Base-by-base conservation (phyloP, 1,140 invertebrate genomes). In the Bombus consobrinus region DNA sequence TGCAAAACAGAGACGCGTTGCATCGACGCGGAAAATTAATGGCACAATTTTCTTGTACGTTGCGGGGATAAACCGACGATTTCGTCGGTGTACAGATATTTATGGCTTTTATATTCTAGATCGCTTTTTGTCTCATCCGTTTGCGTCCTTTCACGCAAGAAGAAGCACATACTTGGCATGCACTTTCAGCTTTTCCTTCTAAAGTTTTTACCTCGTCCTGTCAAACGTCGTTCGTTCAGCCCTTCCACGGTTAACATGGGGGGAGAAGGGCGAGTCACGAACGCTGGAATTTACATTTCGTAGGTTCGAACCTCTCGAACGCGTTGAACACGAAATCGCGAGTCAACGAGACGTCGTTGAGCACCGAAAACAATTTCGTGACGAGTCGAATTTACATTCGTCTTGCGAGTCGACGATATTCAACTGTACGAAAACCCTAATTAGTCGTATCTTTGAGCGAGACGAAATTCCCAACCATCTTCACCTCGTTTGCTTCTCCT, bases 221-320 rank as follows among this genome's bases (percentile, higher is more conserved):
- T 87, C 80, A 74, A 83, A 88, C 57, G 47, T 53, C 47, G 69
- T 73, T 62, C 53, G n/a, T 47, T 64, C 39, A 71, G 37, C 66
- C 57, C 43, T 68, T 39, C 28, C 73, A 32, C 10, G 28, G 22
- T 69, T 83, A 82, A 89, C 87, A 83, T 84, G 62, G 5, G 5
- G 18, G 0, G 3, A 85, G 59, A 85, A 83, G 85, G 87, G 68
- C 88, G 66, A 84, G 91, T 92, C 88, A 87, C 82, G 91, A 87
- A 88, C 87, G 87, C 85, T 25, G 25, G 41, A 72, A 92, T 91
- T 93, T 91, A 85, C 92, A 91, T 92, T 86, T 84, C 81, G 75
- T 82, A 83, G 83, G 91, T 89, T 90, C 86, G 88, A 69, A 37
- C 22, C 57, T 81, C 53, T 28, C 57, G 34, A 68, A 72, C 53